These are phyloP conservation scores for Sus scrofa DNA, from an alignment of 2,113 vertebrate genomes.

Conservation along the genomic window DNA sequence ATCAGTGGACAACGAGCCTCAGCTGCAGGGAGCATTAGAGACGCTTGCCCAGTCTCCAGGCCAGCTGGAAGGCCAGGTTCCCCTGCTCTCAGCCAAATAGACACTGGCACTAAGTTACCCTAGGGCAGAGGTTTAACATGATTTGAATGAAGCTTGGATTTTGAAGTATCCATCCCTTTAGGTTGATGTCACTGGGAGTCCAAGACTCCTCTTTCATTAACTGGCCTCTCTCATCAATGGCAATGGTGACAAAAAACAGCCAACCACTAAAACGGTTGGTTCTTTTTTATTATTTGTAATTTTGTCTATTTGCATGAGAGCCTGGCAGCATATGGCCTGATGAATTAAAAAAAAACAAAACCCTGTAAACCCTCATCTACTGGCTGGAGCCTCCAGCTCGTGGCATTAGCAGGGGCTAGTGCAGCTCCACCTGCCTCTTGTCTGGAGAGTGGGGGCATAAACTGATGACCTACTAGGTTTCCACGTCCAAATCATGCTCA, in stretches of 20 bases:
- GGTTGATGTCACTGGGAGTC: conserved; percentile 67
- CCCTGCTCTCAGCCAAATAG: conserved; percentile 75
- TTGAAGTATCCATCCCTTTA: conserved; percentile 70
- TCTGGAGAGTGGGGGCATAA: conserved; percentile 49
- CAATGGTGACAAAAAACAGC: conserved; percentile 68
- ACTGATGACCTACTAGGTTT: conserved; percentile 71
- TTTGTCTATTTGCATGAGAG: conserved; percentile 80
- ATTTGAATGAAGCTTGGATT: conserved; percentile 67
- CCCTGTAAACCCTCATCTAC: conserved; percentile 60
- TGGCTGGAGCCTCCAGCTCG: conserved; percentile 65
- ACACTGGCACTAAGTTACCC: conserved; percentile 63
- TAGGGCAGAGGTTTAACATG: conserved; percentile 79
- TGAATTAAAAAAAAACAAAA: conserved; percentile 79
- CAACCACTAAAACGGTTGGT: conserved; percentile 77
- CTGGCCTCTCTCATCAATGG: conserved; percentile 67
- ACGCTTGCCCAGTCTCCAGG: conserved; percentile 25
- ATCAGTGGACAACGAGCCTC: conserved; percentile 76
- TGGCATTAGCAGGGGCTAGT: conserved; percentile 32
- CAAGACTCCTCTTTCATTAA: conserved; percentile 77
- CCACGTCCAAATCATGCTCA: background rate
- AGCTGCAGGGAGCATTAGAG: conserved; percentile 71
- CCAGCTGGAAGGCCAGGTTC: conserved; percentile 79
- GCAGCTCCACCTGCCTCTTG: conserved; percentile 73
- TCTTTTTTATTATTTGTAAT: conserved; percentile 84
- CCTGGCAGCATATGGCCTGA: conserved; percentile 82